Percentiles rank a stretch among this genome's conserved stretches.
phyloP scores from a whole-genome alignment of 1,140 invertebrate species.

The Achatina immaculata region DNA sequence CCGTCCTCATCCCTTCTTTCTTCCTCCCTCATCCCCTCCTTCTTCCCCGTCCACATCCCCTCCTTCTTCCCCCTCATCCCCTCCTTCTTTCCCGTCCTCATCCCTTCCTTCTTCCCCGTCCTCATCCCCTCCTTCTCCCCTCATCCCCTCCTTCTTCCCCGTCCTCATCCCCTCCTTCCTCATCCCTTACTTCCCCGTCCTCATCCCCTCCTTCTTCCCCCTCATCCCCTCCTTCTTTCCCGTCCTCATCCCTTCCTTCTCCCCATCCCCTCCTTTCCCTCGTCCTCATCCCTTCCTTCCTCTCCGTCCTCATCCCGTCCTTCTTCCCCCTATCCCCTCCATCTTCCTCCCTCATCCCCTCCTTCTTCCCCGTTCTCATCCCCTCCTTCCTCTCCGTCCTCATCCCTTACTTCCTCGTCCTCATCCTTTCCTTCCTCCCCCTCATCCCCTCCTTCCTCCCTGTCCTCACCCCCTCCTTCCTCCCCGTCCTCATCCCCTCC shows the following conservation, averaged over 20 bases:
- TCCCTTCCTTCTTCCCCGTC: too few species aligned
- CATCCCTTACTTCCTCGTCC: neutral
- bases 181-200: neutral
- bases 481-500: too few species aligned
- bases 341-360: slow-evolving; percentile 1
- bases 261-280: too few species aligned
- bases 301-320: too few species aligned
- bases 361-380: neutral
- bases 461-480: neutral
- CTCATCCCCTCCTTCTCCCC: neutral
- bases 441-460: too few species aligned
- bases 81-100: neutral
- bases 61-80: too few species aligned
- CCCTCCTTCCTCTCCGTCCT: neutral
- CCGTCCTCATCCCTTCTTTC: too few species aligned
- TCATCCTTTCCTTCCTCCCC: neutral
- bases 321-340: neutral
- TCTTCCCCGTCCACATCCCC: too few species aligned
- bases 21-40: too few species aligned
- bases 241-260: too few species aligned
- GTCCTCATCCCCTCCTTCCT: neutral
- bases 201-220: neutral
- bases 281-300: neutral
- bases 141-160: neutral
- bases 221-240: neutral